Conservation (phyloP, 2,888 invertebrate genomes). For the Spatulosminthurus flaviceps region DNA sequence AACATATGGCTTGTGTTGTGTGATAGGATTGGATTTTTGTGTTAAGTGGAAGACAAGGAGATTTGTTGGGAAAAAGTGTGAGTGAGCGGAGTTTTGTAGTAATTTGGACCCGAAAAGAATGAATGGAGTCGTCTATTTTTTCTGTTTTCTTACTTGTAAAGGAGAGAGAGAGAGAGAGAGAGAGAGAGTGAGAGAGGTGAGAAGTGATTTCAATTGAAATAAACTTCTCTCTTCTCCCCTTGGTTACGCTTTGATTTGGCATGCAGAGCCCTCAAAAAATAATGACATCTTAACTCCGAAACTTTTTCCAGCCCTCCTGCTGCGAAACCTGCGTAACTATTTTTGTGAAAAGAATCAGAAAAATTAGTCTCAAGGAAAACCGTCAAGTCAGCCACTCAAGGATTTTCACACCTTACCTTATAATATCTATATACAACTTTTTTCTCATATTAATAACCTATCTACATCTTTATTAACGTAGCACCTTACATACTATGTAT, state of each 20-base stretch:
- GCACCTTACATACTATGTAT: too few relatives aligned
- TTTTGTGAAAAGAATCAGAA: conserved; percentile 53
- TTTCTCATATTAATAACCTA: too few relatives aligned
- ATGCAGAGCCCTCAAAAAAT: conserved; percentile 49
- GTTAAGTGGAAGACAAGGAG: conserved; percentile 3
- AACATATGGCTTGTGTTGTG: too few relatives aligned
- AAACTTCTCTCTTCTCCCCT: conserved; percentile 49
- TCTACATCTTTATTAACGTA: too few relatives aligned
- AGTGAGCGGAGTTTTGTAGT: not conserved
- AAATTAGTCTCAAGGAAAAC: conserved; percentile 50
- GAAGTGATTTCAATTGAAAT: conserved; percentile 55
- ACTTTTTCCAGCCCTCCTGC: conserved; percentile 52
- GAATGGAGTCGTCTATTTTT: conserved; percentile 12
- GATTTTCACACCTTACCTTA: too few relatives aligned
- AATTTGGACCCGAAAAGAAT: conserved; percentile 15
- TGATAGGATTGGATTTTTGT: too few relatives aligned
- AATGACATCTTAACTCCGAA: conserved; percentile 56
- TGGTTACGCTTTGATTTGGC: conserved; percentile 58
- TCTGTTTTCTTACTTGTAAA: too few relatives aligned
- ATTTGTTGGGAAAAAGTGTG: conserved; percentile 7
- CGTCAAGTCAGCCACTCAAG: conserved; percentile 43
- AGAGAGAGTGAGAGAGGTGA: conserved; percentile 35
- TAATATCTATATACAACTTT: too few relatives aligned
- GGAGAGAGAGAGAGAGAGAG: too few relatives aligned
- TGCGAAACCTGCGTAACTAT: conserved; percentile 41